A percentile compares a stretch with the other conserved stretches of the same genome.
Conservation (phyloP, 2,888 invertebrate species). For the Megalurothrips usitatus region DNA sequence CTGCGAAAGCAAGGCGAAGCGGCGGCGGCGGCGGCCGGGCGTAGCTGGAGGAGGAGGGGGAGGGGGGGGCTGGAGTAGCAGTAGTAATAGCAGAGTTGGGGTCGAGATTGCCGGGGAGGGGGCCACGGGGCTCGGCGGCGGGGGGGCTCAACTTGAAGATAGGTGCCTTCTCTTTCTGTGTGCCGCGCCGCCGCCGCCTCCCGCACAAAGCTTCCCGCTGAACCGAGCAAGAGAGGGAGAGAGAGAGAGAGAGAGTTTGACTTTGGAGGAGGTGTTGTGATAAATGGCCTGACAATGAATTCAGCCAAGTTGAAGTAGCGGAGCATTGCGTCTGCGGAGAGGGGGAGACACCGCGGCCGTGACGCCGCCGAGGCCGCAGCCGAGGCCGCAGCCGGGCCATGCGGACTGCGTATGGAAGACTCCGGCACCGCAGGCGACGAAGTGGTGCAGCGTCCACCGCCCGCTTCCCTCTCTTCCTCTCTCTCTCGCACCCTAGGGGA, state of each 20-base stretch:
- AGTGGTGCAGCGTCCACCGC: not conserved
- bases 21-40: too few relatives aligned
- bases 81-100: not conserved
- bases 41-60: too few relatives aligned
- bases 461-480: not conserved
- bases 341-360: not conserved
- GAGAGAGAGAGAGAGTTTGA: not conserved
- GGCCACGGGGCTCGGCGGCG: not conserved
- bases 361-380: not conserved
- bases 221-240: not conserved
- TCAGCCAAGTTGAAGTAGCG: not conserved
- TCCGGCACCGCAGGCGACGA: too few relatives aligned
- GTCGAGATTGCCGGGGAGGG: not conserved
- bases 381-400: not conserved
- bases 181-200: too few relatives aligned
- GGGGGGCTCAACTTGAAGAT: not conserved
- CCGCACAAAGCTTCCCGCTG: not conserved
- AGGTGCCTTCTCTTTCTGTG: not conserved
- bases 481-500: not conserved
- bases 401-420: too few relatives aligned
- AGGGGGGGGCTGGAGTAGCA: not conserved
- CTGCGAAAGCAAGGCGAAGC: too few relatives aligned
- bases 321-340: not conserved
- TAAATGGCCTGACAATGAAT: conserved; percentile 11
- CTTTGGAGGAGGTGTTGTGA: conserved; percentile 1